phyloP scores from a whole-genome alignment of 2,888 invertebrate species.

The Nematopogon swammerdamellus region DNA sequence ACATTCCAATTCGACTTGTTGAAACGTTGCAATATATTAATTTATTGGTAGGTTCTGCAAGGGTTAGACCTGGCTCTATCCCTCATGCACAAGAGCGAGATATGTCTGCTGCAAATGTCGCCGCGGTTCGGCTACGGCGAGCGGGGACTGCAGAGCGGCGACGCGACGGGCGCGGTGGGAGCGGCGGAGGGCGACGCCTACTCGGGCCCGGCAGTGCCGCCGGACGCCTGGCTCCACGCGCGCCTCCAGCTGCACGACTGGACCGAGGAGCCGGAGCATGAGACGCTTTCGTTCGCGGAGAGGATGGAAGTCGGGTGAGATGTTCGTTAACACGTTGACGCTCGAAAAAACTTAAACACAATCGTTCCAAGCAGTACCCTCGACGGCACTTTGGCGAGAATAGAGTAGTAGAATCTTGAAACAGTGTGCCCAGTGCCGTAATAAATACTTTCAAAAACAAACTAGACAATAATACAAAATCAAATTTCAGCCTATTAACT shows the following conservation, averaged over 20 bases:
- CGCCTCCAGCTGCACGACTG: constrained; percentile 68
- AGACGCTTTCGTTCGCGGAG: constrained; percentile 61
- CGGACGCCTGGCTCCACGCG: constrained; percentile 64
- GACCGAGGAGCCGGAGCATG: constrained; percentile 65
- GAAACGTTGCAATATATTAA: too few species aligned
- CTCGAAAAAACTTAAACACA: too few species aligned
- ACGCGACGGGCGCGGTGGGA: constrained; percentile 36
- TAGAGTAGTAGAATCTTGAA: too few species aligned
- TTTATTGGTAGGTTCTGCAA: constrained; percentile 54
- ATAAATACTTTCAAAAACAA: too few species aligned
- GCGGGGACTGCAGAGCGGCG: constrained; percentile 59
- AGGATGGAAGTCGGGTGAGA: constrained; percentile 74
- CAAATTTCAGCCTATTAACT: too few species aligned
- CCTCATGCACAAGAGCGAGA: constrained; percentile 82
- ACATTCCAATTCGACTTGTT: too few species aligned
- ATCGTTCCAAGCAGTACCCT: too few species aligned
- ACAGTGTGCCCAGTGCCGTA: too few species aligned
- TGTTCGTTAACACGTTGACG: too few species aligned
- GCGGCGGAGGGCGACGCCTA: constrained; percentile 28
- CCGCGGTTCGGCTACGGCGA: constrained; percentile 83
- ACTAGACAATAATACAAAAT: too few species aligned
- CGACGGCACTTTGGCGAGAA: too few species aligned
- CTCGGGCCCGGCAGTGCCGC: constrained; percentile 58
- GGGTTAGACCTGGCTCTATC: constrained; percentile 83
- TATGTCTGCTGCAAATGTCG: constrained; percentile 67